A percentile compares a stretch with the other conserved stretches of the same genome.
phyloP scores from a whole-genome alignment of 1,140 invertebrate genomes.

The Conus betulinus region DNA sequence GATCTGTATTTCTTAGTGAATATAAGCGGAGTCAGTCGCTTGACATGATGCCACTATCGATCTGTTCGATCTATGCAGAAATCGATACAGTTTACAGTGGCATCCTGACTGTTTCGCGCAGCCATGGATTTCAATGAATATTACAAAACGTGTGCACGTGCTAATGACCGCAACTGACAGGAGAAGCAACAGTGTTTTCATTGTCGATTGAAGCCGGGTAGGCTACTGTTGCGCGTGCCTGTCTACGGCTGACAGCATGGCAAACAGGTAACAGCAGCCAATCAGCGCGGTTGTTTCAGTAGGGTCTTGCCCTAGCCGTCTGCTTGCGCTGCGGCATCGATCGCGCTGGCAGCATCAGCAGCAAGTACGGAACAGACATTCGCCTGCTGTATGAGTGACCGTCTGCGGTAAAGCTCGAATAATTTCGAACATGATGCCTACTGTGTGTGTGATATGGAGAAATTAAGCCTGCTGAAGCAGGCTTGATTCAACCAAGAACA shows the following conservation, averaged over 20 bases:
- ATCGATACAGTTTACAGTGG: neutral
- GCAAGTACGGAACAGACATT: slow-evolving; percentile 19
- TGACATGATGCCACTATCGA: no score
- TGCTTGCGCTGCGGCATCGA: slow-evolving; percentile 25
- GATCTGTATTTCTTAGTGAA: no score
- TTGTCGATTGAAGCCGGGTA: neutral
- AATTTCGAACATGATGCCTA: slow-evolving; percentile 35
- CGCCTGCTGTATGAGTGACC: slow-evolving; percentile 39
- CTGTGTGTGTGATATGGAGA: slow-evolving; percentile 28
- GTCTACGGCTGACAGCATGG: no score
- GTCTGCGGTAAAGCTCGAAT: slow-evolving; percentile 39
- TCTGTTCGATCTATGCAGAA: no score
- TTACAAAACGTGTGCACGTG: neutral
- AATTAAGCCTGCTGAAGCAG: slow-evolving; percentile 18
- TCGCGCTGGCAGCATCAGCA: slow-evolving; percentile 31
- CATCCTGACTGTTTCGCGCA: neutral
- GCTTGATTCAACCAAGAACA: slow-evolving; percentile 27
- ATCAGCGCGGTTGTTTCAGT: neutral
- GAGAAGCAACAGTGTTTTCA: neutral
- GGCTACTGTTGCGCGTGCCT: slow-evolving; percentile 4
- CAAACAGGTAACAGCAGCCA: neutral
- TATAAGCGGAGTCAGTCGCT: no score
- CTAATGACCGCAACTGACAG: neutral
- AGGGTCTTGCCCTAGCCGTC: neutral
- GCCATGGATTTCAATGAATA: neutral